These are phyloP conservation scores for Spheniscus mendiculus DNA, from an alignment of 2,113 vertebrate genomes.

Conservation along the genomic window DNA sequence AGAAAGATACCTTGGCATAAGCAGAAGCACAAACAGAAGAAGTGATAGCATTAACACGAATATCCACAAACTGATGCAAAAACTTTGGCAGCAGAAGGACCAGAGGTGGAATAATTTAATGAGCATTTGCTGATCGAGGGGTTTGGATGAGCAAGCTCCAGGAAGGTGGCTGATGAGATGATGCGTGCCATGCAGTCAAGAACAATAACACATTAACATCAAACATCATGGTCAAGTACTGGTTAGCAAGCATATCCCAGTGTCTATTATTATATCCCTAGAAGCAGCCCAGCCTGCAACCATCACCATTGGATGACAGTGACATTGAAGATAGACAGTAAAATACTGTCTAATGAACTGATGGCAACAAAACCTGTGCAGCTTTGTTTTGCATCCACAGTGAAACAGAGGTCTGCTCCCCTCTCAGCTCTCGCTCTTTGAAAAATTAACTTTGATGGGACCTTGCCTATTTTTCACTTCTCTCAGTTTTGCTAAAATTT, in stretches of 20 bases:
- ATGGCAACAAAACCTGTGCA: background rate
- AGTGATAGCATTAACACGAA: background rate
- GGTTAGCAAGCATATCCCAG: background rate
- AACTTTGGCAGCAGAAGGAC: background rate
- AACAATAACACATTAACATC: background rate
- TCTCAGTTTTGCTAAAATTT: background rate
- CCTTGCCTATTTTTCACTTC: background rate
- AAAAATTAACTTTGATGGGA: background rate
- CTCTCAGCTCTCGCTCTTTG: background rate
- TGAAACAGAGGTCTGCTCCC: background rate
- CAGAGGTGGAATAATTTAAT: background rate
- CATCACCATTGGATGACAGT: background rate
- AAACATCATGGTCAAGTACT: background rate
- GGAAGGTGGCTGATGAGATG: background rate
- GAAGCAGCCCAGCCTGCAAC: background rate
- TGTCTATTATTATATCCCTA: background rate
- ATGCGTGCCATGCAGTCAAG: background rate
- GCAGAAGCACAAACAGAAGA: background rate
- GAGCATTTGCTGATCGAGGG: fast-evolving
- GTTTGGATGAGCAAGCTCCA: background rate
- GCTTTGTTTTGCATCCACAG: background rate
- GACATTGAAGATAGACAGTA: background rate
- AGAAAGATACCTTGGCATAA: background rate
- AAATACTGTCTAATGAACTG: background rate
- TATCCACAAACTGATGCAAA: background rate